Percentiles rank a stretch among this genome's conserved stretches.
phyloP scores from a whole-genome alignment of 1,140 invertebrate genomes.

The Musca domestica region DNA sequence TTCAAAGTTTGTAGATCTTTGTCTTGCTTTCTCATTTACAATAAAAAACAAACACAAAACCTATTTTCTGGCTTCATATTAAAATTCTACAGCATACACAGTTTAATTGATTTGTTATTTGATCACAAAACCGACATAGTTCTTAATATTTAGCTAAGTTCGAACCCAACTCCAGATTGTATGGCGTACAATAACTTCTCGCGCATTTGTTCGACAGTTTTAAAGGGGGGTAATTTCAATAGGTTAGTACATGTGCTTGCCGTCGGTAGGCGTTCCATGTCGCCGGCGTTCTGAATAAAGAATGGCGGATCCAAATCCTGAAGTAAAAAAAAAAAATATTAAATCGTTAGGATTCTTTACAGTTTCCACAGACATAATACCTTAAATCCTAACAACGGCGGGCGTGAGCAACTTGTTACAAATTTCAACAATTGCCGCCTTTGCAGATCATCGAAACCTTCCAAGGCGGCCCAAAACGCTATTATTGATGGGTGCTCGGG shows the following conservation, averaged over 20 bases:
- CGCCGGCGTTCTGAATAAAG: constrained; percentile 89
- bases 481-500: constrained; percentile 74
- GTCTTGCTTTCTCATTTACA: constrained; percentile 5
- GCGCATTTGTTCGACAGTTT: constrained; percentile 71
- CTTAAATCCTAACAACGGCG: constrained; percentile 97
- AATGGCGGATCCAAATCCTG: constrained; percentile 92
- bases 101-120: too few relatives aligned
- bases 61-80: too few relatives aligned
- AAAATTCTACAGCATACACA: too few relatives aligned
- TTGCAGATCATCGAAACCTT: constrained; percentile 80
- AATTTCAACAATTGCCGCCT: constrained; percentile 89
- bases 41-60: too few relatives aligned
- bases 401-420: constrained; percentile 94
- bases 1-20: background rate
- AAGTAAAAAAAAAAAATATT: constrained; percentile 26
- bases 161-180: constrained; percentile 92
- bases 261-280: constrained; percentile 83
- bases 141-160: constrained; percentile 72
- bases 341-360: background rate
- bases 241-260: constrained; percentile 98
- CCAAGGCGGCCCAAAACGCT: constrained; percentile 83
- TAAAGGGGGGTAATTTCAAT: constrained; percentile 90
- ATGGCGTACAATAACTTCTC: constrained; percentile 92
- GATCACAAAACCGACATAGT: too few relatives aligned
- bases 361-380: constrained; percentile 53